These are phyloP conservation scores for Drosophila macrospina DNA, from an alignment of 2,888 invertebrate species.

Conservation along the genomic window DNA sequence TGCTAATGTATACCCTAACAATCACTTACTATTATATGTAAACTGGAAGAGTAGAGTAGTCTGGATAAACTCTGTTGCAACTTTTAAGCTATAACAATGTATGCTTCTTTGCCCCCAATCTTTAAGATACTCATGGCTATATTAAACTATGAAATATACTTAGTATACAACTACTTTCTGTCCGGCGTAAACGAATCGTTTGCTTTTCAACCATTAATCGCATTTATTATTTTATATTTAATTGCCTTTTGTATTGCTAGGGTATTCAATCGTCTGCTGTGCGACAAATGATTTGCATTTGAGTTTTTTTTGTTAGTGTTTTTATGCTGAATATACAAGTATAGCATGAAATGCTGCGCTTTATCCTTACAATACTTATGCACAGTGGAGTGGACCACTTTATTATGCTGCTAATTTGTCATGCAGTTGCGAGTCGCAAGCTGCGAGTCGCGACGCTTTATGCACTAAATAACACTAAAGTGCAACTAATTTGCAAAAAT, in stretches of 20 bases:
- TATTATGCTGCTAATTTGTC: constrained; percentile 73
- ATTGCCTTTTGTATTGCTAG: neutral
- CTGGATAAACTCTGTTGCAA: too few species aligned
- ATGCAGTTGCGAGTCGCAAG: constrained; percentile 55
- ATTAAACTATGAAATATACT: too few species aligned
- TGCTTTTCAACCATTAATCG: too few species aligned
- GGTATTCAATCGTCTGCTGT: neutral
- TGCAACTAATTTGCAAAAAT: constrained; percentile 75
- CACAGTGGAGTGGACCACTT: constrained; percentile 53
- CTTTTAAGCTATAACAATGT: too few species aligned
- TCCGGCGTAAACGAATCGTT: too few species aligned
- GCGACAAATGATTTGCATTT: neutral
- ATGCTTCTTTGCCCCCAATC: too few species aligned
- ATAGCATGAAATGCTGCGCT: constrained; percentile 37
- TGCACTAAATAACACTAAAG: constrained; percentile 73
- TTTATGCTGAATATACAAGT: constrained; percentile 17
- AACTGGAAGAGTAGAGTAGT: too few species aligned
- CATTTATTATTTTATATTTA: neutral
- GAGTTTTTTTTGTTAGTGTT: neutral
- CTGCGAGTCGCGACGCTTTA: constrained; percentile 58
- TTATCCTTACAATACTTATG: constrained; percentile 40
- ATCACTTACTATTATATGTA: neutral
- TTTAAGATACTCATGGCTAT: too few species aligned
- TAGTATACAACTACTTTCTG: too few species aligned
- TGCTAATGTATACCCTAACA: constrained; percentile 19